These are phyloP conservation scores for Galeopsomyia nigrocyanea DNA, from an alignment of 2,888 invertebrate genomes.

Conservation along the genomic window DNA sequence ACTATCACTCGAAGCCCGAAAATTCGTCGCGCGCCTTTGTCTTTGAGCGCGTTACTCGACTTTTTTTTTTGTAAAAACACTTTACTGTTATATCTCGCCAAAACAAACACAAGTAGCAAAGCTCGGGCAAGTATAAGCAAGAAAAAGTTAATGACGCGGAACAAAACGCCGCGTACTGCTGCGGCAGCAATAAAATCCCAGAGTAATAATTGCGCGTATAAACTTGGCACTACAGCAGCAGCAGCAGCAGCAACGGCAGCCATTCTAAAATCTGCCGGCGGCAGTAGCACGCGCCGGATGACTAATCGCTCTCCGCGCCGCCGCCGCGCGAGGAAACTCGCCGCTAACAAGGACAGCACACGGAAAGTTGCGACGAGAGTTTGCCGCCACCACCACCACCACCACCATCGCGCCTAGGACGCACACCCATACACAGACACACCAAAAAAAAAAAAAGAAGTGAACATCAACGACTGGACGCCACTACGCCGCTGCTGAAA, in stretches of 20 bases:
- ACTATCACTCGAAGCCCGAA: conserved; percentile 10
- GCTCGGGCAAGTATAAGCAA: no score
- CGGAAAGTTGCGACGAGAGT: neutral
- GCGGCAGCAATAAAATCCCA: conserved; percentile 17
- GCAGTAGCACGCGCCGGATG: conserved; percentile 26
- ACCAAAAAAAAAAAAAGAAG: neutral
- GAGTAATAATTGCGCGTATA: conserved; percentile 36
- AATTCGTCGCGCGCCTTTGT: neutral
- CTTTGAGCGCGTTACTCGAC: conserved; percentile 9
- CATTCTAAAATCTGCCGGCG: conserved; percentile 39
- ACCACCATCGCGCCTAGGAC: no score
- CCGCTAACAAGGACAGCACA: conserved; percentile 40
- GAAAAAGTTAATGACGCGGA: conserved; percentile 24
- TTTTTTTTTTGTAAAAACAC: conserved; percentile 40
- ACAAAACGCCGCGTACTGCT: neutral
- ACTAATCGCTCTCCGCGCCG: conserved; percentile 38
- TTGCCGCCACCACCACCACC: no score
- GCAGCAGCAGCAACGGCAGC: conserved; percentile 12
- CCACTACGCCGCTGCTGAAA: no score
- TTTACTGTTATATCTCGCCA: conserved; percentile 26
- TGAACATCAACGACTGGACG: conserved; percentile 8
- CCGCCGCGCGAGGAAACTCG: conserved; percentile 47
- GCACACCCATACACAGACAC: neutral
- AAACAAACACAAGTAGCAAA: neutral
- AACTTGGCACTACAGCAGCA: conserved; percentile 16